Evolutionary conservation across 2,888 invertebrate species (phyloP), one percentile per base, ranked within the genome.

Genomic region (Dermolepida albohirtum): DNA sequence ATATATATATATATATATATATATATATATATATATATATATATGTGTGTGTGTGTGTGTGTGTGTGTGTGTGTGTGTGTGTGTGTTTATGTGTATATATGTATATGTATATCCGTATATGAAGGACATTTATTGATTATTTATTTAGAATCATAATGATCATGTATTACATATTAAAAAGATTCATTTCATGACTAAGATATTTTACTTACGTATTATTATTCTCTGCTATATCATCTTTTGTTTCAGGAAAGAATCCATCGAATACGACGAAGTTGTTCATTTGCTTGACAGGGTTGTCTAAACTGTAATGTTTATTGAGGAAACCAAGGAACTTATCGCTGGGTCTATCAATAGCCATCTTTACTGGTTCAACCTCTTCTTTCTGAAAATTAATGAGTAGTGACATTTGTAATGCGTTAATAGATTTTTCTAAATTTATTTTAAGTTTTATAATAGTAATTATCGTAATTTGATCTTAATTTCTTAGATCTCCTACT

Each of bases 321-420:
- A 98, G 84, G 83, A 98, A 98, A 39, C 88, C 89, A 73, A 94
- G 85, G 78, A 97, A 91, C 81, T 96, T 96, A 55, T 91, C 88
- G 0, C 97, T 97, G 0, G 98, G 98, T 44, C 95, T 89, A 83
- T 98, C 98, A 71, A 98, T 92, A 0, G 98, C 97, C 76, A 97
- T 84, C 79, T 93, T 90, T 2, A 89, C 84, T 0, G 93, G 90
- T 54, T 84, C 82, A 50, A 90, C 85, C 63, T 89, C 85, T 82
- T 91, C 89, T 72, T 90, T 90, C 89, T 92, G 82, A 88, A 84
- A 70, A 64, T 68, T 73, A 70, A 59, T 39, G 44, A 51, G 14
- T 17, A 6, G 27, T 14, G 6, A 22, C 4, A 22, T 22, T 22
- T 1, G 22, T 22, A 22, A 22, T 22, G 4, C 2, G 22, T 22